Conservation (phyloP, 2,888 invertebrate species). For the Ellobium chinense region DNA sequence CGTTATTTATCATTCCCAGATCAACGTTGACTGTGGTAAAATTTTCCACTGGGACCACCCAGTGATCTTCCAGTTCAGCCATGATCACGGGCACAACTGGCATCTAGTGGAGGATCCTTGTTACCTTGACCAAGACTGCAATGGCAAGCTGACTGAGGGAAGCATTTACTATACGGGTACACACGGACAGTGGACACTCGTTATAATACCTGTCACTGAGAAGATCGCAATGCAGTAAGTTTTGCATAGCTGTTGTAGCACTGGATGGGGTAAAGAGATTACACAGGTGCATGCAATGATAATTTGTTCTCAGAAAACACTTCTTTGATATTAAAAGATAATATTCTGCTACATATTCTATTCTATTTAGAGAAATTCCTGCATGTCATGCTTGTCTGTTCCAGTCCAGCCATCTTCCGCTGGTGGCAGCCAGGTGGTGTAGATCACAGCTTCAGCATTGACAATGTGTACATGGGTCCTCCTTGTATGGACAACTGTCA, state of each 20-base stretch:
- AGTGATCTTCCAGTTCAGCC: conserved; percentile 78
- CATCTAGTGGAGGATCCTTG: conserved; percentile 75
- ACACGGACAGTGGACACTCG: conserved; percentile 76
- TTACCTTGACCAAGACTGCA: conserved; percentile 73
- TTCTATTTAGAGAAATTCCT: no score
- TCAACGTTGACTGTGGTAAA: conserved; percentile 78
- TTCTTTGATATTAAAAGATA: no score
- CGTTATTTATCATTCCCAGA: no score
- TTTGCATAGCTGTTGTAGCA: background rate
- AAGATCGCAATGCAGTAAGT: conserved; percentile 74
- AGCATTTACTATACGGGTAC: conserved; percentile 77
- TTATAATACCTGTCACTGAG: conserved; percentile 75
- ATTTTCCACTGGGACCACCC: conserved; percentile 75
- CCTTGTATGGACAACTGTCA: conserved; percentile 77
- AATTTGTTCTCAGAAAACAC: no score
- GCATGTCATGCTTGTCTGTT: no score
- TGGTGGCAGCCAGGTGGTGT: conserved; percentile 76
- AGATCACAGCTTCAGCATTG: conserved; percentile 75
- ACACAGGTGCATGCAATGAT: background rate
- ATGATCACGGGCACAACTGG: conserved; percentile 74
- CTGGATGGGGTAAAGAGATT: no score
- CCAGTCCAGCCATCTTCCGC: conserved; percentile 69
- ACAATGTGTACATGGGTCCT: conserved; percentile 78
- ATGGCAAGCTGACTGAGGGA: conserved; percentile 70
- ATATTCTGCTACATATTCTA: no score